Evolutionary conservation across 2,797 vertebrate species (phyloP), one percentile per base, ranked within the genome.

Genomic region (Pipistrellus pygmaeus): DNA sequence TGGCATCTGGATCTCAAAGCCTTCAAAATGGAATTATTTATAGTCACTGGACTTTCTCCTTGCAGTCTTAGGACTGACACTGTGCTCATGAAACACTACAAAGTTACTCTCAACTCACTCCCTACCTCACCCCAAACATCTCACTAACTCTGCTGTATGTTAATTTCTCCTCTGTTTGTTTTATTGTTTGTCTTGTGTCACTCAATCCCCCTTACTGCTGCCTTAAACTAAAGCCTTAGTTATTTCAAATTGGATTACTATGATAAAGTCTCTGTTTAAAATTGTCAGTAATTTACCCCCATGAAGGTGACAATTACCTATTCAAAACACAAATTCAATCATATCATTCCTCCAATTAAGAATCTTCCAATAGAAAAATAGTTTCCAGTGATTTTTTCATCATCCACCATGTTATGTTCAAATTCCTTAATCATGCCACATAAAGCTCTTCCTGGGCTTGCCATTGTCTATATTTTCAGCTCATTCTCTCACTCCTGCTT

Each of bases 1-100:
- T 92, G 38, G 6, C 11, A 77, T 57, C 35, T 91, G 18, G 20
- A 71, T 60, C 32, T 69, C n/a, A 75, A 75, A 90, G 13, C 1
- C 25, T 91, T 84, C 48, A 46, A 85, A 86, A 88, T 23, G 4
- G 80, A 92, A 85, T 90, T 92, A 77, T 5, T 77, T 84, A 30
- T 21, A 41, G 57, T 77, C 38, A 94, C 30, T 38, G 64, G 75
- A 93, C 10, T 20, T 84, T 17, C 6, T 68, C 44, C 30, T 82
- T 23, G 21, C 30, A 11, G 30, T 85, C 35, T 73, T 46, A 30
- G 7, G 53, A 76, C 3, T 14, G n/a, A 75, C 10, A 78, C 18
- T 55, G 35, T 75, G 12, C 72, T 92, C 57, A 55, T 64, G 21
- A 69, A 62, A 92, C 82, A 92, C 53, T n/a, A 75, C 21, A 21